Evolutionary conservation across 2,797 vertebrate genomes (phyloP).

Genomic region (Melanotaenia boesemani): DNA sequence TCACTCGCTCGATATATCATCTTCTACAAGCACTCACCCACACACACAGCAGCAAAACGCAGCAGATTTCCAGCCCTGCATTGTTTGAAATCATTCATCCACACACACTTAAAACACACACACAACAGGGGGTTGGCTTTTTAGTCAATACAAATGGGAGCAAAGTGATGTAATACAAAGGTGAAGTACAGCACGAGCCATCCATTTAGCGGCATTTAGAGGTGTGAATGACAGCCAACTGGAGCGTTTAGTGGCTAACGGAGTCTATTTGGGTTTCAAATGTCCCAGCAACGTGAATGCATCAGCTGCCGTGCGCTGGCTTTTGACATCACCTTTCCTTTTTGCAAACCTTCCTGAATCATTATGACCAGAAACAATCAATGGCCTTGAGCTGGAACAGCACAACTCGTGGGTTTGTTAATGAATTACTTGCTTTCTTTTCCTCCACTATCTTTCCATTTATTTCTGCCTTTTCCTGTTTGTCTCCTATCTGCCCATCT

Average conservation of each 20-base stretch:
- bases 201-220: slow-evolving; percentile 36
- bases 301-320: slow-evolving; percentile 12
- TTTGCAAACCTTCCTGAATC: neutral
- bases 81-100: slow-evolving; percentile 13
- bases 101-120: slow-evolving; percentile 9
- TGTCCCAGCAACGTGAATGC: slow-evolving; percentile 4
- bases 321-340: slow-evolving; percentile 1
- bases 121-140: neutral
- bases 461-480: neutral
- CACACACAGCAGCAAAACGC: slow-evolving; percentile 22
- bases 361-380: slow-evolving; percentile 34
- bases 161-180: slow-evolving; percentile 33
- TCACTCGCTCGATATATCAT: slow-evolving; percentile 41
- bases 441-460: slow-evolving; percentile 12
- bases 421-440: slow-evolving; percentile 25
- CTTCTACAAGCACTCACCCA: slow-evolving; percentile 9
- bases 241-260: slow-evolving; percentile 10
- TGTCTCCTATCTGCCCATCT: slow-evolving; percentile 21
- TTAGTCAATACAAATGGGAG: slow-evolving; percentile 45
- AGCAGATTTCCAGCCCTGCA: slow-evolving; percentile 1
- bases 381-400: slow-evolving; percentile 21
- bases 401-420: slow-evolving; percentile 21
- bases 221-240: slow-evolving; percentile 18
- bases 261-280: slow-evolving; percentile 19
- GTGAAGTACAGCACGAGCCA: slow-evolving; percentile 31